A percentile compares a stretch with the other conserved stretches of the same genome.
These are phyloP conservation scores for Hedya salicella DNA, from an alignment of 2,888 invertebrate species.

Conservation along the genomic window DNA sequence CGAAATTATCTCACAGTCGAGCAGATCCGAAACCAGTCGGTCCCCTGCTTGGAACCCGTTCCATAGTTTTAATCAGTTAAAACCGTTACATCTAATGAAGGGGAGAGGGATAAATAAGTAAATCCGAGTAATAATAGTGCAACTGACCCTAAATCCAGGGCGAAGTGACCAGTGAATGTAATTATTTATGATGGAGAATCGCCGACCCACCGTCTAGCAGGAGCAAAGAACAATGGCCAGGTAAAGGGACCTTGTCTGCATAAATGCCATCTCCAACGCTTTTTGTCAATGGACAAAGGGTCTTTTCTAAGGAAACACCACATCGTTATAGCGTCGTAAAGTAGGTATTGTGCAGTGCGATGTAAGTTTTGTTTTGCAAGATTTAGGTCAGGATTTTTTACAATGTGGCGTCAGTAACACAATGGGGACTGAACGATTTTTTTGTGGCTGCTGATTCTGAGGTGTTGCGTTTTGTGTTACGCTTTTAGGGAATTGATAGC, in stretches of 20 bases:
- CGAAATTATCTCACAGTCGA: conserved; percentile 76
- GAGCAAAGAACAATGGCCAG: conserved; percentile 79
- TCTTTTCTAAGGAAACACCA: conserved; percentile 83
- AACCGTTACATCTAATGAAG: conserved; percentile 85
- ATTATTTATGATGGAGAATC: conserved; percentile 80
- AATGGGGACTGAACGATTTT: conserved; percentile 64
- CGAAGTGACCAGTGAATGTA: conserved; percentile 79
- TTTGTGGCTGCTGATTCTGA: conserved; percentile 62
- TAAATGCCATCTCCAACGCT: conserved; percentile 79
- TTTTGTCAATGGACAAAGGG: conserved; percentile 83
- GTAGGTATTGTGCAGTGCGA: conserved; percentile 75
- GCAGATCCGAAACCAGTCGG: conserved; percentile 73
- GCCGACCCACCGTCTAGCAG: conserved; percentile 79
- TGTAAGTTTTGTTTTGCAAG: conserved; percentile 79
- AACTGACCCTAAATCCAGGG: conserved; percentile 76
- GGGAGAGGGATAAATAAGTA: conserved; percentile 80
- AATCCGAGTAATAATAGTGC: conserved; percentile 76
- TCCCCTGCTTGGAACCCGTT: conserved; percentile 80
- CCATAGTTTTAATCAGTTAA: conserved; percentile 83
- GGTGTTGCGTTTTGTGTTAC: conserved; percentile 49
- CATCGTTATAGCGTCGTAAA: conserved; percentile 84
- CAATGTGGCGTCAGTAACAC: conserved; percentile 78
- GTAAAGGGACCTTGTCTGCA: conserved; percentile 79
- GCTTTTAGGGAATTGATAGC: conserved; percentile 31
- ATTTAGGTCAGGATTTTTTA: conserved; percentile 83